These are phyloP conservation scores for Lasius platythorax DNA, from an alignment of 2,888 invertebrate genomes.

Conservation along the genomic window DNA sequence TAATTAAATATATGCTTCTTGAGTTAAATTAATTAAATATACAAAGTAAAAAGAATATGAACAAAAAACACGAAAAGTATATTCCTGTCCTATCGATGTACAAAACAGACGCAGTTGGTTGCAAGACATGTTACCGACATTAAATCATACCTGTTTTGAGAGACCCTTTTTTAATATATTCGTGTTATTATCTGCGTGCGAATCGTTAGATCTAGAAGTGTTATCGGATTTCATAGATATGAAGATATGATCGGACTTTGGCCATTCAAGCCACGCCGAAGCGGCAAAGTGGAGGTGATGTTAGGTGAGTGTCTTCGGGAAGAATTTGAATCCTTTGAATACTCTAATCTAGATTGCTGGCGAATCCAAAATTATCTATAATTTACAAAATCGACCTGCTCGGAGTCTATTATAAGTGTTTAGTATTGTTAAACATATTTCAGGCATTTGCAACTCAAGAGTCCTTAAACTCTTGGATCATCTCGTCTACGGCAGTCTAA, in stretches of 20 bases:
- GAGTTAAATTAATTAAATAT: background rate
- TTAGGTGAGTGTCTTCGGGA: conserved; percentile 88
- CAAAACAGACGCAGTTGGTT: background rate
- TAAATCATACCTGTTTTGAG: background rate
- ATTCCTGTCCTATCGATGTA: background rate
- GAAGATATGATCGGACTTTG: conserved; percentile 88
- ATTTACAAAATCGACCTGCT: background rate
- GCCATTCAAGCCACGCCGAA: conserved; percentile 89
- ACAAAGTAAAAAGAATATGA: background rate
- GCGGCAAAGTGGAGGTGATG: conserved; percentile 90
- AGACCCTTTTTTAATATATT: background rate
- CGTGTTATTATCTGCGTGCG: background rate
- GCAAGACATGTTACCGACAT: background rate
- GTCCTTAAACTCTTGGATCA: background rate
- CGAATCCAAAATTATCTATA: background rate
- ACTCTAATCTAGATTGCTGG: background rate
- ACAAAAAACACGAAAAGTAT: background rate
- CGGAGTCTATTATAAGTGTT: background rate
- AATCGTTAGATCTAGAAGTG: conserved; percentile 26
- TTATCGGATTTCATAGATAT: conserved; percentile 9
- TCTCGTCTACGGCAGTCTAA: background rate
- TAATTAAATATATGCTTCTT: background rate
- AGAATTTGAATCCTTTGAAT: background rate
- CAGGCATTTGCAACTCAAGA: background rate
- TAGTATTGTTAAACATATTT: background rate